Evolutionary conservation across 2,797 vertebrate species (phyloP), one percentile per base, ranked within the genome.

Genomic region (Amblyopsis hoosieri): DNA sequence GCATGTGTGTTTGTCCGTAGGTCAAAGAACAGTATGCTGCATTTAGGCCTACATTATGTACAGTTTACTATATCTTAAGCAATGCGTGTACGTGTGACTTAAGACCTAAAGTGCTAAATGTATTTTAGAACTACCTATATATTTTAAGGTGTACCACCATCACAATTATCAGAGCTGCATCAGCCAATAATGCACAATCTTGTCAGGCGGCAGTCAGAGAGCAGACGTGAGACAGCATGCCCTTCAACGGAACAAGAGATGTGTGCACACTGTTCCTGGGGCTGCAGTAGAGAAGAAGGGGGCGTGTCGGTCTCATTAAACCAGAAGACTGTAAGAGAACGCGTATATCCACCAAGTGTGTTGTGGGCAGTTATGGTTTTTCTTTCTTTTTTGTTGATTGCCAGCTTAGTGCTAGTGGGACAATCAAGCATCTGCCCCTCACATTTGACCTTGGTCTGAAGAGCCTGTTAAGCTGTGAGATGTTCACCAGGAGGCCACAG

Each of bases 211-310:
- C 31, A 67, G 66, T 54, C 4, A 46, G 60, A 62, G 57, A 63
- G 64, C 33, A 50, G 62, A 67, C 65, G 75, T 71, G 70, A 82
- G 71, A 80, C 69, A 72, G 82, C 79, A 72, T 57, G 73, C 75
- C 80, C 82, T 82, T 86, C 78, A 69, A 69, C 80, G 79, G 67
- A 79, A 79, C 83, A 84, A 82, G 79, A 83, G 84, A 83, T 85
- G 78, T 84, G 76, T 78, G 76, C 68, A 72, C 64, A 29, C 62
- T 69, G 72, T 78, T 85, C 82, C 83, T 87, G 85, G 81, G 84
- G 76, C 72, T 66, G 67, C 74, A 76, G 77, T 14, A 57, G 59
- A 73, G 72, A 57, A 74, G 72, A 70, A 69, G 74, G 78, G 84
- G 87, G 86, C 54, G 80, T 89, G 87, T 87, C 85, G 1, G 54